These are phyloP conservation scores for Ernsta delagoae DNA, from an alignment of 2,888 invertebrate species.

Conservation along the genomic window DNA sequence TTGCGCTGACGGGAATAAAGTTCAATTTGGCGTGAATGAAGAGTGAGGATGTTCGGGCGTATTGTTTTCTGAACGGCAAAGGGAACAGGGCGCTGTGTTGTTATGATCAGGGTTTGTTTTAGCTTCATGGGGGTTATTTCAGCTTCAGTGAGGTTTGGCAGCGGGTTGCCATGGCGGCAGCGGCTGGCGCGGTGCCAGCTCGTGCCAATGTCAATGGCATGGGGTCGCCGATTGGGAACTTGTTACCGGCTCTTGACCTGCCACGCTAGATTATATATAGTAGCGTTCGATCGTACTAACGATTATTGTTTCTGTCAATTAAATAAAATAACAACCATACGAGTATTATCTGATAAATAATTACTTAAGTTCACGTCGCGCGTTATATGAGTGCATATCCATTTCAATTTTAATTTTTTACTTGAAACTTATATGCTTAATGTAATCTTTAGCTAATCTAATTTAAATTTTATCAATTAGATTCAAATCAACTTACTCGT, in stretches of 20 bases:
- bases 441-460: too few species aligned
- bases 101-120: not conserved
- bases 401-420: too few species aligned
- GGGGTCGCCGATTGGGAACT: slow-evolving; percentile 27
- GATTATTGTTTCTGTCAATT: not conserved
- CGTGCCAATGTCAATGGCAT: slow-evolving; percentile 40
- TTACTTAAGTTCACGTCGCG: too few species aligned
- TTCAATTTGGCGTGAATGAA: slow-evolving; percentile 14
- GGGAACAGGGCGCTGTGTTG: slow-evolving; percentile 8
- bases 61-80: slow-evolving; percentile 23
- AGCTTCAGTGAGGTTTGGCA: not conserved
- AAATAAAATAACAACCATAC: not conserved
- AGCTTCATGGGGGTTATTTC: not conserved
- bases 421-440: too few species aligned
- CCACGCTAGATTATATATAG: not conserved
- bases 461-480: too few species aligned
- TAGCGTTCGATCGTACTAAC: not conserved
- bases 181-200: slow-evolving; percentile 40
- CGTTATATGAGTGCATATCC: too few species aligned
- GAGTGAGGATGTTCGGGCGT: slow-evolving; percentile 7
- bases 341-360: too few species aligned
- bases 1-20: slow-evolving; percentile 11
- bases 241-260: slow-evolving; percentile 23
- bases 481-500: too few species aligned
- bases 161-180: slow-evolving; percentile 18